Base-by-base conservation (phyloP, 2,888 invertebrate species). In the Pantelozetes paolii region DNA sequence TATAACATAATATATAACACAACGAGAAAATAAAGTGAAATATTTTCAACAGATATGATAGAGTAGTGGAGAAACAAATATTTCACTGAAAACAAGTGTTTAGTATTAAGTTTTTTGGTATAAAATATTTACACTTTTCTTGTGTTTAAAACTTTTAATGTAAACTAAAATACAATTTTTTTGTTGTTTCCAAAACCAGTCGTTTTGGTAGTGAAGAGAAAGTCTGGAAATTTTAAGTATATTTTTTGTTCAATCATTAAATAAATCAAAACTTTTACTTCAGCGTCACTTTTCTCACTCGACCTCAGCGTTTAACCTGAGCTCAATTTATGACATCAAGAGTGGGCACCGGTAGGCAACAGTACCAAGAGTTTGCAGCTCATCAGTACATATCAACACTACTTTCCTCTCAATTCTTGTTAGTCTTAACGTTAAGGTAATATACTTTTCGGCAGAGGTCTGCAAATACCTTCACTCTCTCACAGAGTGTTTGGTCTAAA, bases 311-410 rank as follows among this genome's bases (percentile, higher is more conserved):
- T 9, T n/a, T 8, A 36, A 36, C 36, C 9, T 36, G 36, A 36
- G 36, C 36, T 9, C 36, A 8, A 36, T 36, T 18, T 28, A 62
- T 23, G 62, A 13, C 11, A 23, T 9, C n/a, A 62, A 15, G 18
- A 13, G 26, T 11, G 18, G 32, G 32, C 18, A 62, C 62, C 13
- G 62, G 36, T 62, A 28, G 54, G 26, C 54, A 54, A 20, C 54
- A 2, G 54, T 20, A 54, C 54, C 23, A 9, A 26, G 62, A 23
- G 62, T 62, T 62, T 62, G 20, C 32, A 62, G 62, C 62, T 62
- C 62, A 62, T 62, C 62, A 62, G 62, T 32, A 18, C 62, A 59
- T 59, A 32, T 62, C 62, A 32, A 6, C 32, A 62, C 32, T 30
- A 59, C 1, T 32, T 62, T 18, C 32, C 62, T 62, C 32, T 18